Evolutionary conservation across 2,797 vertebrate genomes (phyloP), one percentile per base, ranked within the genome.

Genomic region (Lepidocolaptes lacrymiger): DNA sequence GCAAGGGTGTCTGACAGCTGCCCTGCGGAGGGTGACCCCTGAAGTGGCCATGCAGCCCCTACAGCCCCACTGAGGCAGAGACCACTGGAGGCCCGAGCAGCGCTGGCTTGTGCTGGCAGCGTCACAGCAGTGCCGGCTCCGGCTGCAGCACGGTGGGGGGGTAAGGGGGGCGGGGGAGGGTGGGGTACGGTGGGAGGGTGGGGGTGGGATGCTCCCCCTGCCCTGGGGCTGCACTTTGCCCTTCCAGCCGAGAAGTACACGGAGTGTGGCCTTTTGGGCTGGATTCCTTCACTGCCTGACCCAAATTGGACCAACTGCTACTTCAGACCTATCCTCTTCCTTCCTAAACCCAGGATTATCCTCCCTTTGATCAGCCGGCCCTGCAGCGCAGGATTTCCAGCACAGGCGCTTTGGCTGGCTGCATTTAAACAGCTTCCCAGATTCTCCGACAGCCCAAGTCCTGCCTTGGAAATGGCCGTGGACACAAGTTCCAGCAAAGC

Each of bases 241-340:
- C 48, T 41, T 83, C 68, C 61, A 96, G 84, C 36, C 30, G 2
- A 56, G 46, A 56, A 46, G 67, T 58, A 55, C 46, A 72, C 10
- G 1, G 2, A 78, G 43, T 20, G 69, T 58, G 80, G 95, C 68
- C 81, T 94, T 94, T 95, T 73, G 80, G 69, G 77, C 48, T 94
- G 79, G 24, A 89, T 93, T 90, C 93, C 87, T 91, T 80, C 88
- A 74, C 71, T 94, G 90, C 86, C 92, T 97, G 95, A 95, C 95
- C 94, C 96, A 93, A 88, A 95, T 95, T 90, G 59, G 88, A 95
- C 83, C 95, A 96, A 96, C 93, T 96, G 96, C 94, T 85, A 92
- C 95, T 93, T 96, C 95, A 95, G 87, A 91, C 87, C 91, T 83
- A 95, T 88, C 91, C 94, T 95, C 94, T 94, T 92, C 94, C 88